Evolutionary conservation across 1,140 invertebrate species (phyloP), one percentile per base, ranked within the genome.

Genomic region (Pachypeltis micranthus): DNA sequence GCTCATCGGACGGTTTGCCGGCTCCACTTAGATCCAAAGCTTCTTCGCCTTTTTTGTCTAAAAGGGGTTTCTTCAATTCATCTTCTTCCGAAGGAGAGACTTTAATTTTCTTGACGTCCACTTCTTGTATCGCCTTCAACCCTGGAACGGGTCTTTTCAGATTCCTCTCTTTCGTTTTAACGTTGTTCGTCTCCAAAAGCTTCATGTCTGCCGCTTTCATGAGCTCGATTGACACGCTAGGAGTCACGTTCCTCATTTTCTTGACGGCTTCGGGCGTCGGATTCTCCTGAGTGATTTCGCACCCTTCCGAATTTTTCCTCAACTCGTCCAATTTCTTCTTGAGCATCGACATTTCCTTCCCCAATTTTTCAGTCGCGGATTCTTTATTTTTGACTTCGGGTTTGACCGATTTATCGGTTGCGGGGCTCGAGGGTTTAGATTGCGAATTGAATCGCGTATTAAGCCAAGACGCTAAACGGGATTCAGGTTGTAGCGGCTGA

Each of bases 151-250:
- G 64, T 14, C 64, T 39, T 24, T 65, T 65, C 51, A 34, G 27
- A 4, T 34, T 31, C 44, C 57, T 63, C 2, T 44, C 60, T 24
- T 44, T 27, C 10, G 55, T 57, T 1, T 2, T 58, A 16, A 10
- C 16, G 19, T 21, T 51, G 7, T 21, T 21, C 12, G 23, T 21
- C 4, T 59, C 55, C 1, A 47, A 1, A 31, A 47, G 44, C 27
- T 63, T 63, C 34, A 63, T 58, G 23, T 63, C 62, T 0, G 51
- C 59, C 0, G 47, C 64, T 26, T 63, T 61, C 64, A 69, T 68
- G 23, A 71, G 39, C 44, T 71, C 67, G 16, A 71, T 71, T 2
- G 69, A 70, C 12, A 71, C 70, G 29, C 69, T 69, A 1, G 70
- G 70, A 26, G 67, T 66, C 0, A 70, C 66, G 12, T 69, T 58